Evolutionary conservation across 2,113 vertebrate species (phyloP).

Genomic region (Mirounga angustirostris): DNA sequence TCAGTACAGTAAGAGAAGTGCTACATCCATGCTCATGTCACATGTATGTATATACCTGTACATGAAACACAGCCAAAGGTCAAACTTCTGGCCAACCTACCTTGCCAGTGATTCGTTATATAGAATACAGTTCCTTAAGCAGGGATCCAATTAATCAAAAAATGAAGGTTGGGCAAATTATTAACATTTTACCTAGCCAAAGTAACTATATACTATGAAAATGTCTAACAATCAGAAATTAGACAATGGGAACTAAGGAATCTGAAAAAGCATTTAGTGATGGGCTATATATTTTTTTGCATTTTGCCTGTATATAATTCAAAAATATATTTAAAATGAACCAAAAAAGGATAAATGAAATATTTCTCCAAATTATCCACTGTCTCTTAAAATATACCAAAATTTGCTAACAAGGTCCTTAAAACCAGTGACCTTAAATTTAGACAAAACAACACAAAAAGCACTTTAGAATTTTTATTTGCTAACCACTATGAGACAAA

Average conservation of each 20-base stretch:
- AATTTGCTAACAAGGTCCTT: background rate
- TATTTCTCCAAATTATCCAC: conserved; percentile 12
- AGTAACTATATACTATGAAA: conserved; percentile 57
- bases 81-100: conserved; percentile 75
- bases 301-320: conserved; percentile 39
- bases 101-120: conserved; percentile 82
- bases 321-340: conserved; percentile 44
- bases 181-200: conserved; percentile 81
- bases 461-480: background rate
- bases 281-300: background rate
- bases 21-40: conserved; percentile 80
- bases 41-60: conserved; percentile 74
- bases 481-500: conserved; percentile 29
- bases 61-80: conserved; percentile 67
- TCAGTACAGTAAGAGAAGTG: conserved; percentile 71
- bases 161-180: conserved; percentile 82
- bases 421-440: conserved; percentile 24
- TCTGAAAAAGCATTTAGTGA: conserved; percentile 33
- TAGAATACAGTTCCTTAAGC: conserved; percentile 84
- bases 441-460: conserved; percentile 34
- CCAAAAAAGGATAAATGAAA: conserved; percentile 15
- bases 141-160: conserved; percentile 82
- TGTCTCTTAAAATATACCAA: conserved; percentile 33
- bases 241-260: conserved; percentile 45
- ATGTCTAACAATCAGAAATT: conserved; percentile 53